Percentiles rank a stretch among this genome's conserved stretches.
Evolutionary conservation across 2,888 invertebrate genomes (phyloP).

Genomic region (Tenthredo amoena): DNA sequence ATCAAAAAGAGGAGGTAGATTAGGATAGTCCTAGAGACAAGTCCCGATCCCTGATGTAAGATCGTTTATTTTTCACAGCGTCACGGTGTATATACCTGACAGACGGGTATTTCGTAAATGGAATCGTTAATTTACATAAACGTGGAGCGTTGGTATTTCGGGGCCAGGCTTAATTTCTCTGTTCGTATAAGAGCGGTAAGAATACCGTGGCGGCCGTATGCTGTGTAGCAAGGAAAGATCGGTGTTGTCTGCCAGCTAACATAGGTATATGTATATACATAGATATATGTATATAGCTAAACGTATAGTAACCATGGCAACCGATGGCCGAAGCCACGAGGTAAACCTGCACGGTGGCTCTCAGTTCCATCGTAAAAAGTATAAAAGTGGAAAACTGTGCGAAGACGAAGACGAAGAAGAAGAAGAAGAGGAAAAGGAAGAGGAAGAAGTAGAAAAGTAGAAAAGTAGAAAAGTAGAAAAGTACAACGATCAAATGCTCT

Average conservation of each 20-base stretch:
- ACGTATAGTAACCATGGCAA: conserved; percentile 38
- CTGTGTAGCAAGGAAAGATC: conserved; percentile 9
- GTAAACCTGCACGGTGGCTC: conserved; percentile 38
- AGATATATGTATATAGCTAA: not conserved
- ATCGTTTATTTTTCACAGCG: conserved; percentile 42
- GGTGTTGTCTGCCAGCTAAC: conserved; percentile 37
- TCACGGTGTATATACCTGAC: conserved; percentile 39
- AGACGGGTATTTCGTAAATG: conserved; percentile 47
- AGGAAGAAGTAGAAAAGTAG: not conserved
- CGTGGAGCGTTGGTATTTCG: conserved; percentile 45
- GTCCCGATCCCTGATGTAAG: conserved; percentile 39
- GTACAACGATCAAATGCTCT: conserved; percentile 31
- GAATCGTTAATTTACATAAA: conserved; percentile 52
- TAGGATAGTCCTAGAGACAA: conserved; percentile 21
- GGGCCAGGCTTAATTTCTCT: conserved; percentile 48
- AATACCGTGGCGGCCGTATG: conserved; percentile 22
- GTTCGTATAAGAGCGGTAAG: conserved; percentile 33
- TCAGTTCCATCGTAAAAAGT: conserved; percentile 45
- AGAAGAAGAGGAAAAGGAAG: not conserved
- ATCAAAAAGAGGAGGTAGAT: not conserved
- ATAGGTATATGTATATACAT: not conserved
- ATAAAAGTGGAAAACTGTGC: conserved; percentile 38
- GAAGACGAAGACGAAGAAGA: not conserved
- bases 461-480: conserved; percentile 40
- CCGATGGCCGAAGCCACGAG: conserved; percentile 49